Percentiles rank a stretch among this genome's conserved stretches.
Conservation (phyloP, 2,113 vertebrate species). For the Xyliphius kryptos region DNA sequence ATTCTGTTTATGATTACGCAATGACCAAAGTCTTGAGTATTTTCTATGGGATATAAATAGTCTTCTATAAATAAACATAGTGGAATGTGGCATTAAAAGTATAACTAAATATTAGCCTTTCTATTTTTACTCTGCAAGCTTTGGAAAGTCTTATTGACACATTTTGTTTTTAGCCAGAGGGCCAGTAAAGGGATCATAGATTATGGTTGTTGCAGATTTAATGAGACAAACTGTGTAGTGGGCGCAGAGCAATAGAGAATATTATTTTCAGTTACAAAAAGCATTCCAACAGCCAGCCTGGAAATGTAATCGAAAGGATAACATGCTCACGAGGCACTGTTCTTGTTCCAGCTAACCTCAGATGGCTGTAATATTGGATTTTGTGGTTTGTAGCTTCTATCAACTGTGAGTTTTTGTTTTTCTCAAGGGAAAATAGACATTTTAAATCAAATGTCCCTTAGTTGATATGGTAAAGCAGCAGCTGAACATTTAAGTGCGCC, state of each 20-base stretch:
- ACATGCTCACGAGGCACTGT: background rate
- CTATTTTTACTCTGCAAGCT: background rate
- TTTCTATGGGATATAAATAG: background rate
- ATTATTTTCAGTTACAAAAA: slow-evolving; percentile 13
- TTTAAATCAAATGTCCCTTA: slow-evolving; percentile 8
- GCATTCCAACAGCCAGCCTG: background rate
- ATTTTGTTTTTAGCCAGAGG: slow-evolving; percentile 1
- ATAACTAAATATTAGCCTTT: background rate
- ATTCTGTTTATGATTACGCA: background rate
- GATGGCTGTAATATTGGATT: slow-evolving; percentile 5
- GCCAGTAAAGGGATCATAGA: slow-evolving; percentile 2
- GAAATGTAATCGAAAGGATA: background rate
- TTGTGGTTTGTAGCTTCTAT: background rate
- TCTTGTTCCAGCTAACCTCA: slow-evolving; percentile 4
- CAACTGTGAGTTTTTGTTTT: background rate
- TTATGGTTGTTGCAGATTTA: slow-evolving; percentile 5
- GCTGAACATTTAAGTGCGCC: background rate
- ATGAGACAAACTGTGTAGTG: slow-evolving; percentile 3
- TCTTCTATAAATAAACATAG: background rate
- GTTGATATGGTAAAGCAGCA: slow-evolving; percentile 1
- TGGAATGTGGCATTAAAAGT: background rate
- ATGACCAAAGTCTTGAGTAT: no score
- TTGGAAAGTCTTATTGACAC: background rate
- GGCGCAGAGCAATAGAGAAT: background rate
- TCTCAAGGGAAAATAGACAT: background rate